Percentiles rank a stretch among this genome's conserved stretches.
Evolutionary conservation across 2,797 vertebrate species (phyloP).

Genomic region (Eulemur coronatus): DNA sequence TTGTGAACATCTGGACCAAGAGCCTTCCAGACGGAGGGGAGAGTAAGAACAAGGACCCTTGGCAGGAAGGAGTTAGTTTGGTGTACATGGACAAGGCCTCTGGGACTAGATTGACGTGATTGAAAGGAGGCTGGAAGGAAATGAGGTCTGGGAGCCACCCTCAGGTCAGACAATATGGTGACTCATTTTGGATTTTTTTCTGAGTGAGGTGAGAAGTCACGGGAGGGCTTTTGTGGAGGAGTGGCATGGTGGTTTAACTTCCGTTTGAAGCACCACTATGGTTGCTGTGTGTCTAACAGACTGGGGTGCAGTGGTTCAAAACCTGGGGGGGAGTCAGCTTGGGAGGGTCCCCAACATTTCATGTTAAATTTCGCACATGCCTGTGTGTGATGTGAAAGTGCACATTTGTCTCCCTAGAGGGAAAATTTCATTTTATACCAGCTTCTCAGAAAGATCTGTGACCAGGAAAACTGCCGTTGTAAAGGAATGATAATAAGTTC

Average conservation of each 20-base stretch:
- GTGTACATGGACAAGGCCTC: background rate
- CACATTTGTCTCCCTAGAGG: background rate
- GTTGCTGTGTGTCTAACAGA: background rate
- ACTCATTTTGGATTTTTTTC: background rate
- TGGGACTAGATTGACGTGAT: background rate
- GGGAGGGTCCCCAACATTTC: too few species aligned
- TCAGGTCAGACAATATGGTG: too few species aligned
- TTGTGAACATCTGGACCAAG: background rate
- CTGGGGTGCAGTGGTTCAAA: background rate
- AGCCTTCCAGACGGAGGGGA: background rate
- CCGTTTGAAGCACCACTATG: background rate
- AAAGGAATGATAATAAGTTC: background rate
- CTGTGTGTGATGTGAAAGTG: background rate
- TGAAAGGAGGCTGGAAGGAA: background rate
- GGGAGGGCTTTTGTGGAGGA: background rate
- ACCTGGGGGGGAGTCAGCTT: background rate
- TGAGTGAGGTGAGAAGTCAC: background rate
- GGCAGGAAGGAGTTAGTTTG: background rate
- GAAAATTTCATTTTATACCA: background rate
- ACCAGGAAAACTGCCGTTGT: background rate
- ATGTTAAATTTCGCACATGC: background rate
- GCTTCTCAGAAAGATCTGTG: background rate
- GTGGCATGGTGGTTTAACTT: background rate
- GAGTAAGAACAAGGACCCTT: background rate
- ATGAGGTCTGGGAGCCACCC: background rate